A percentile compares a stretch with the other conserved stretches of the same genome.
Conservation (phyloP, 2,888 invertebrate genomes). For the Trissolcus brochymenae region DNA sequence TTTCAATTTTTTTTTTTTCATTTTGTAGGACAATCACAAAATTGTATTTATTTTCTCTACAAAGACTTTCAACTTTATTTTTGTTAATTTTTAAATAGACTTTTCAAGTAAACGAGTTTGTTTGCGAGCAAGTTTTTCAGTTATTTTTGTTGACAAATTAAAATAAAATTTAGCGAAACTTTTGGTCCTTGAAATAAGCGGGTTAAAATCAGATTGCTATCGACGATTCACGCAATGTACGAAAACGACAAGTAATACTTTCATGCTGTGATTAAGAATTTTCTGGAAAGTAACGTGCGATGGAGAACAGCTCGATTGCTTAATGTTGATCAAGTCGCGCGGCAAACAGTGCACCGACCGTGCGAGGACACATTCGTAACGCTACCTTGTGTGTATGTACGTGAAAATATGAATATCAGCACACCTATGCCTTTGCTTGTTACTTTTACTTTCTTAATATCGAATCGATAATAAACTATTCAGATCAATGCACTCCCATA, state of each 20-base stretch:
- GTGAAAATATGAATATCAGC: slow-evolving; percentile 56
- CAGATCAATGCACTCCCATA: slow-evolving; percentile 3
- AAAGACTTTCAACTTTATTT: no score
- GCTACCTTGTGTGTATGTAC: slow-evolving; percentile 59
- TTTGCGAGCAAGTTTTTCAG: no score
- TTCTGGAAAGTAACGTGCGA: slow-evolving; percentile 64
- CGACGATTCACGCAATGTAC: slow-evolving; percentile 10
- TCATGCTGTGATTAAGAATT: slow-evolving; percentile 60
- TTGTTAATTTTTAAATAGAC: no score
- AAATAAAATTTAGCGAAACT: no score
- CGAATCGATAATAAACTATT: slow-evolving; percentile 40
- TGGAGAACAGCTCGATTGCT: slow-evolving; percentile 69
- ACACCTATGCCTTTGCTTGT: slow-evolving; percentile 32
- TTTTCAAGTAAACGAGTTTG: no score
- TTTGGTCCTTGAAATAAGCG: no score
- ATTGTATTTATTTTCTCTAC: no score
- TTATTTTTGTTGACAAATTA: no score
- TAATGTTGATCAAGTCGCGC: slow-evolving; percentile 68
- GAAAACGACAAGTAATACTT: slow-evolving; percentile 40
- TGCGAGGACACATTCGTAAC: slow-evolving; percentile 74
- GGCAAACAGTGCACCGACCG: slow-evolving; percentile 73
- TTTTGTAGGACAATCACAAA: no score
- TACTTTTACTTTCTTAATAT: slow-evolving; percentile 71
- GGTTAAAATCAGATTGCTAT: slow-evolving; percentile 3
- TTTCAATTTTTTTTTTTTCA: no score